A percentile compares a stretch with the other conserved stretches of the same genome.
Conservation (phyloP, 2,888 invertebrate genomes). For the Cryptocephalus primarius region DNA sequence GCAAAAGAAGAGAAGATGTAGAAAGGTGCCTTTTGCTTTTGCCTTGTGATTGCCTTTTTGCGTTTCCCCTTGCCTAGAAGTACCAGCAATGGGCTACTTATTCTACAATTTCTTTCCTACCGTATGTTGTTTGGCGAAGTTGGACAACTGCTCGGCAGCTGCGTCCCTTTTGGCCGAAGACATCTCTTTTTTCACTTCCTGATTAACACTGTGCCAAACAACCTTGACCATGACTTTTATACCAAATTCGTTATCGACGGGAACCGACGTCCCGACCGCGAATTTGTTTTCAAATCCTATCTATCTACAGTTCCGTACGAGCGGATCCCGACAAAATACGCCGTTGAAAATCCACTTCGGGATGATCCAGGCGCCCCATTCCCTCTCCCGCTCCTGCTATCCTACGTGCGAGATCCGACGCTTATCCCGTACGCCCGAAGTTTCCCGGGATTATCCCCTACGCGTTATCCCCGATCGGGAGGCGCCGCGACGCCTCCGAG, state of each 20-base stretch:
- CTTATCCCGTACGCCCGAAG: not conserved
- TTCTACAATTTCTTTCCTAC: no score
- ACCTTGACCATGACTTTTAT: not conserved
- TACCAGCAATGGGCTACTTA: no score
- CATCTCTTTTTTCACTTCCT: conserved; percentile 5
- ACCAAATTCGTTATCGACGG: not conserved
- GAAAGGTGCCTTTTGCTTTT: no score
- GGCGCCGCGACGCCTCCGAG: conserved; percentile 19
- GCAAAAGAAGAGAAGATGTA: no score
- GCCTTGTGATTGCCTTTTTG: no score
- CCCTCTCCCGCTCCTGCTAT: no score
- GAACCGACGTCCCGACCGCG: conserved; percentile 1
- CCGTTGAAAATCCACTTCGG: no score
- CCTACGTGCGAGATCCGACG: conserved; percentile 6
- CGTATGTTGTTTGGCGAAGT: conserved; percentile 24
- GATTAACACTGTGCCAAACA: not conserved
- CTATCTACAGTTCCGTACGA: no score
- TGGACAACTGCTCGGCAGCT: conserved; percentile 26
- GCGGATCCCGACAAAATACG: no score
- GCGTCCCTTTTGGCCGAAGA: conserved; percentile 17
- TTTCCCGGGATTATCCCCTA: conserved; percentile 1
- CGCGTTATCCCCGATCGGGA: not conserved
- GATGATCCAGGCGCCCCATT: no score
- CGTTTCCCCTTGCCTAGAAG: no score
- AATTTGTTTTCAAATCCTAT: no score